Evolutionary conservation across 2,113 vertebrate species (phyloP).

Genomic region (Sinosuthora webbiana): DNA sequence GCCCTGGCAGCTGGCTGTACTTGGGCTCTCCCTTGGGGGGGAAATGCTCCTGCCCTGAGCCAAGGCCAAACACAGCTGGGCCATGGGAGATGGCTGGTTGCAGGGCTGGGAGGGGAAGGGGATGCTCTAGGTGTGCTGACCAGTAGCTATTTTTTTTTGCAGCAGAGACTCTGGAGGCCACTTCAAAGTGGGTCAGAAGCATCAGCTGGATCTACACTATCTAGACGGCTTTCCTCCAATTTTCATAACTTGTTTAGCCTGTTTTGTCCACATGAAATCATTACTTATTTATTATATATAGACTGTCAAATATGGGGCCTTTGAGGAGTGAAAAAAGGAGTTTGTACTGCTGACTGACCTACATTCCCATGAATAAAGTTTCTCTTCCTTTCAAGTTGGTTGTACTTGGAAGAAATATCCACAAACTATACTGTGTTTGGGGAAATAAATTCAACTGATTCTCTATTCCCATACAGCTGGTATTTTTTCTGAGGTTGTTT

Average conservation of each 20-base stretch:
- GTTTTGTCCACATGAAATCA: not conserved
- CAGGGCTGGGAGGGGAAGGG: not conserved
- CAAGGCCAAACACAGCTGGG: not conserved
- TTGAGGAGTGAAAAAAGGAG: not conserved
- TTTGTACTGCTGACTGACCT: conserved; percentile 13
- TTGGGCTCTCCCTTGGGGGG: not conserved
- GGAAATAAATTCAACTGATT: conserved; percentile 30
- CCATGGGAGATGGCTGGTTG: not conserved
- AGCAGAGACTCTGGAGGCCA: not conserved
- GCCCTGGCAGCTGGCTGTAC: not conserved
- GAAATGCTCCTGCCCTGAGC: not conserved
- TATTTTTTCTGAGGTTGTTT: not conserved
- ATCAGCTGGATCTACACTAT: not conserved
- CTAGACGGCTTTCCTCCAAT: not conserved
- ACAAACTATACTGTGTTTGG: not conserved
- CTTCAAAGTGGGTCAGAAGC: not conserved
- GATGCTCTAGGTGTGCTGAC: not conserved
- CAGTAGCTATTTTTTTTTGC: accelerated
- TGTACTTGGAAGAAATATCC: conserved; percentile 24
- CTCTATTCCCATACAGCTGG: not conserved
- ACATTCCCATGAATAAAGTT: conserved; percentile 30
- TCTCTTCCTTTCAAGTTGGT: conserved; percentile 17
- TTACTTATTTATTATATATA: conserved; percentile 34
- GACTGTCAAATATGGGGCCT: conserved; percentile 9
- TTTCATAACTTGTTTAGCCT: not conserved